Percentiles rank a stretch among this genome's conserved stretches.
Conservation (phyloP, 2,888 invertebrate species). For the Rhopalosiphum nymphaeae region DNA sequence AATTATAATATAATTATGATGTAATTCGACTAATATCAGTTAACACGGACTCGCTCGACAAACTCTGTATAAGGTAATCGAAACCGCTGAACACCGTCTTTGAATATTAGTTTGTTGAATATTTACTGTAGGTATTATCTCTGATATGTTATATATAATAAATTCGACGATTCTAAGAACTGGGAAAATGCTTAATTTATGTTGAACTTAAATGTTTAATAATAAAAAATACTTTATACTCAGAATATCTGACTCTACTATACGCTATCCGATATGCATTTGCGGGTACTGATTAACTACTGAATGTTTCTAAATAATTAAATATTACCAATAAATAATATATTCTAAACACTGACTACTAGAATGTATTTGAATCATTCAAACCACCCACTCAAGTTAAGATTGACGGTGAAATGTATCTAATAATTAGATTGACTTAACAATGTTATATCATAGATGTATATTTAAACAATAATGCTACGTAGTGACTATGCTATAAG, state of each 20-base stretch:
- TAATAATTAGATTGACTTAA: neutral
- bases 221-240: neutral
- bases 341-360: too few species aligned
- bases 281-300: neutral
- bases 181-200: neutral
- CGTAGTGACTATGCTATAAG: neutral
- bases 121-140: neutral
- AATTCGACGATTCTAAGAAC: neutral
- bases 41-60: neutral
- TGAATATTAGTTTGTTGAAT: neutral
- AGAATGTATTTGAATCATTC: too few species aligned
- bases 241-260: neutral
- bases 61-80: neutral
- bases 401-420: too few species aligned
- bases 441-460: accelerated
- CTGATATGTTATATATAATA: neutral
- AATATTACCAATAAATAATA: too few species aligned
- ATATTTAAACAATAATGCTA: neutral
- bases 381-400: too few species aligned
- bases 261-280: neutral
- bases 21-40: neutral
- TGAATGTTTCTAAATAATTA: neutral
- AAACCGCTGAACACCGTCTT: neutral
- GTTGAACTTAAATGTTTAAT: neutral
- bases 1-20: neutral